A percentile compares a stretch with the other conserved stretches of the same genome.
These are phyloP conservation scores for Tethya wilhelma DNA, from an alignment of 37 sponge, comb jelly and placozoan species.

Conservation along the genomic window DNA sequence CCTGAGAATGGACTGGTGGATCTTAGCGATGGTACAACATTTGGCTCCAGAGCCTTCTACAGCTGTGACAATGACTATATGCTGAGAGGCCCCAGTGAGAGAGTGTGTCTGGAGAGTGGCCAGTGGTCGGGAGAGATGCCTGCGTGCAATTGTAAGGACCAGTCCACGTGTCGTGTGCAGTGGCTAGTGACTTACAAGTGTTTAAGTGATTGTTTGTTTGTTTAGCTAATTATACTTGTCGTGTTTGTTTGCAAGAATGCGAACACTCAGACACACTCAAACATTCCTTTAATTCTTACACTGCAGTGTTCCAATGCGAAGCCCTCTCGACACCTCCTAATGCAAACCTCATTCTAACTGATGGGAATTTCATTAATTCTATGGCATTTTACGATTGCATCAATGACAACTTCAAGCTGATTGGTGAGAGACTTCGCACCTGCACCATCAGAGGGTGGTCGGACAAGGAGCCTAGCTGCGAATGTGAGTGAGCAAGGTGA, in stretches of 20 bases:
- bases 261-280: too few relatives aligned
- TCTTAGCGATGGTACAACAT: conserved; percentile 24
- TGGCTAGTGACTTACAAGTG: background rate
- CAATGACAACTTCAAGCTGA: background rate
- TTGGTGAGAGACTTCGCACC: background rate
- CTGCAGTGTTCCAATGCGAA: background rate
- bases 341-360: background rate
- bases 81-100: conserved; percentile 17
- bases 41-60: conserved; percentile 7
- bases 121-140: conserved; percentile 49
- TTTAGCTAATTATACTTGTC: background rate
- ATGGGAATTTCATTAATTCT: conserved; percentile 8
- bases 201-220: background rate
- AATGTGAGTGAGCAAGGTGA: conserved; percentile 6
- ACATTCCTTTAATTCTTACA: background rate
- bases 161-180: too few relatives aligned
- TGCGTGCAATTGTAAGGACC: conserved; percentile 51
- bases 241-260: background rate
- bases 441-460: conserved; percentile 43
- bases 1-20: conserved; percentile 49
- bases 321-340: background rate
- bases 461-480: conserved; percentile 40
- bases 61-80: background rate
- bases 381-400: background rate
- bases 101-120: conserved; percentile 19